Percentiles rank a stretch among this genome's conserved stretches.
These are phyloP conservation scores for Tubulanus polymorphus DNA, from an alignment of 2,888 invertebrate genomes.

Conservation along the genomic window DNA sequence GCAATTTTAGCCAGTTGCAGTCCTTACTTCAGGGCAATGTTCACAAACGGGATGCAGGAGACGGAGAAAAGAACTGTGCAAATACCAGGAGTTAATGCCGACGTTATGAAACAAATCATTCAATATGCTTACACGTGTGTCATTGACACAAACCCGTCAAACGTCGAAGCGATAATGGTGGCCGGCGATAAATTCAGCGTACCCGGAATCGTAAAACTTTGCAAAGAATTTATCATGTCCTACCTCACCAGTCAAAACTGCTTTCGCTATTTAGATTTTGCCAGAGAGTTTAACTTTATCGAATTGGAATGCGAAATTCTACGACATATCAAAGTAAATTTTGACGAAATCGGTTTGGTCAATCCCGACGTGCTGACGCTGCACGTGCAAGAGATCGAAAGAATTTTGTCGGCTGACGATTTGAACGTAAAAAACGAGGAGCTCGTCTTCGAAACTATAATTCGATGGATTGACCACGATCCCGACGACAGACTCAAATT, in stretches of 20 bases:
- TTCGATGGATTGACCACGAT: conserved; percentile 78
- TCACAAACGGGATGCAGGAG: conserved; percentile 46
- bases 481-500: conserved; percentile 67
- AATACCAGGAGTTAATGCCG: conserved; percentile 27
- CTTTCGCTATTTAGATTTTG: not conserved
- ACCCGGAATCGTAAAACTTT: not conserved
- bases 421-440: conserved; percentile 28
- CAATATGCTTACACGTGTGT: conserved; percentile 71
- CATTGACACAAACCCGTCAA: conserved; percentile 63
- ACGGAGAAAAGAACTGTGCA: conserved; percentile 9
- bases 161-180: conserved; percentile 67
- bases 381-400: conserved; percentile 41
- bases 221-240: conserved; percentile 36
- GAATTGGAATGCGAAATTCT: not conserved
- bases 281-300: not conserved
- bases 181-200: conserved; percentile 69
- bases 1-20: conserved; percentile 51
- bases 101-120: conserved; percentile 27
- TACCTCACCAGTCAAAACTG: not conserved
- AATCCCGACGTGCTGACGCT: conserved; percentile 18
- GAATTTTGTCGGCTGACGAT: conserved; percentile 24
- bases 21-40: conserved; percentile 53
- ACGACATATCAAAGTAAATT: not conserved
- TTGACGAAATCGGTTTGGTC: not conserved
- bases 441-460: conserved; percentile 53